Percentiles rank a stretch among this genome's conserved stretches.
These are phyloP conservation scores for Balaeniceps rex DNA, from an alignment of 2,113 vertebrate species.

Conservation along the genomic window DNA sequence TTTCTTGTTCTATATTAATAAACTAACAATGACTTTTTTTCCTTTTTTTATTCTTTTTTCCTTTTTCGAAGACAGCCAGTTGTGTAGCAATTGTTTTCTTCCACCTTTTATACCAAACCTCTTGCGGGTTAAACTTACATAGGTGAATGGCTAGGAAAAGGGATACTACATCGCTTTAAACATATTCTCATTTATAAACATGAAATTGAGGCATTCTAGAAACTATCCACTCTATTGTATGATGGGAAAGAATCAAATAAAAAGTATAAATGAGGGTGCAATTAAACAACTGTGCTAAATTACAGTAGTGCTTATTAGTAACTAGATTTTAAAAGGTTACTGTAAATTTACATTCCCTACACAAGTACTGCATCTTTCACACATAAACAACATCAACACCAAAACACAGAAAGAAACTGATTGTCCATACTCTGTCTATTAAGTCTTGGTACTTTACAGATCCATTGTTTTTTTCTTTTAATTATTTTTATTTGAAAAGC, in stretches of 20 bases:
- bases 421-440: constrained; percentile 97
- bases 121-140: constrained; percentile 50
- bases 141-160: constrained; percentile 68
- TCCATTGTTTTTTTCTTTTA: constrained; percentile 81
- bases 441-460: constrained; percentile 95
- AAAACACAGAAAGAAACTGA: constrained; percentile 98
- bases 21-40: constrained; percentile 51
- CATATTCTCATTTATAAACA: constrained; percentile 83
- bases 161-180: constrained; percentile 78
- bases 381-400: constrained; percentile 98
- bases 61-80: background rate
- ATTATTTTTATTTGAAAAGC: constrained; percentile 77
- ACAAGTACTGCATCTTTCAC: constrained; percentile 99
- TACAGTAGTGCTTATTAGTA: constrained; percentile 99
- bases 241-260: constrained; percentile 84
- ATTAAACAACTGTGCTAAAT: constrained; percentile 94
- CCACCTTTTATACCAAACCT: constrained; percentile 35
- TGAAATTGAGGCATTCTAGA: constrained; percentile 82
- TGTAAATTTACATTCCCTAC: constrained; percentile 99
- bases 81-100: constrained; percentile 49
- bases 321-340: constrained; percentile 99
- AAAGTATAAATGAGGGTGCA: constrained; percentile 86
- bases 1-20: constrained; percentile 62
- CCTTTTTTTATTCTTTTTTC: constrained; percentile 1
- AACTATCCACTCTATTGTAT: constrained; percentile 82